Percentiles rank a stretch among this genome's conserved stretches.
Conservation (phyloP, 2,888 invertebrate species). For the Atrina japonica region DNA sequence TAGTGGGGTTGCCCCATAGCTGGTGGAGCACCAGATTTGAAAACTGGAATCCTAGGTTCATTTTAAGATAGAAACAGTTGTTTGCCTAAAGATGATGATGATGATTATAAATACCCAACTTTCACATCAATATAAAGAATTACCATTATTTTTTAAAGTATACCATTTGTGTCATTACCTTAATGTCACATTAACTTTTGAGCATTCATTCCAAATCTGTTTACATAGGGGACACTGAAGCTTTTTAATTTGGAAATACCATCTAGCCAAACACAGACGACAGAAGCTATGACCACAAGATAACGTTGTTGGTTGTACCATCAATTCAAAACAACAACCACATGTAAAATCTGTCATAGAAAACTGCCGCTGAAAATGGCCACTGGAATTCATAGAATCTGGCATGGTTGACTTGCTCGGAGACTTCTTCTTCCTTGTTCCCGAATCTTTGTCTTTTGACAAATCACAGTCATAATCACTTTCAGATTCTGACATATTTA, state of each 20-base stretch:
- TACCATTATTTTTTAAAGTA: background rate
- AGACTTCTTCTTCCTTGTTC: too few relatives aligned
- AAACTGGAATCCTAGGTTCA: too few relatives aligned
- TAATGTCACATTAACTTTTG: conserved; percentile 67
- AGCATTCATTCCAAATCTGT: conserved; percentile 68
- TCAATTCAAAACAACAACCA: conserved; percentile 69
- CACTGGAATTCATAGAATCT: too few relatives aligned
- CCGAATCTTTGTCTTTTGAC: too few relatives aligned
- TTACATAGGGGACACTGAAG: conserved; percentile 73
- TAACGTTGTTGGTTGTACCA: conserved; percentile 73
- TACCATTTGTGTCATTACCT: conserved; percentile 51
- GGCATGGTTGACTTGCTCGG: too few relatives aligned
- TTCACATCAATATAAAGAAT: background rate
- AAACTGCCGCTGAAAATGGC: conserved; percentile 21
- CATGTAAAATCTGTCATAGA: conserved; percentile 67
- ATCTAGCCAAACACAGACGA: conserved; percentile 73
- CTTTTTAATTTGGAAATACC: conserved; percentile 69
- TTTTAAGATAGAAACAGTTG: too few relatives aligned
- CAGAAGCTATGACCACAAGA: conserved; percentile 77
- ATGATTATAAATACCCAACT: background rate
- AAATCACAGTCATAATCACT: too few relatives aligned
- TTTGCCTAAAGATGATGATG: background rate
- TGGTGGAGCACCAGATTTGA: too few relatives aligned
- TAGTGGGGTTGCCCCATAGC: too few relatives aligned
- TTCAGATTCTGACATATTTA: too few relatives aligned